Base-by-base conservation (phyloP, 1,140 invertebrate genomes). In the Leptonema lineaticorne region DNA sequence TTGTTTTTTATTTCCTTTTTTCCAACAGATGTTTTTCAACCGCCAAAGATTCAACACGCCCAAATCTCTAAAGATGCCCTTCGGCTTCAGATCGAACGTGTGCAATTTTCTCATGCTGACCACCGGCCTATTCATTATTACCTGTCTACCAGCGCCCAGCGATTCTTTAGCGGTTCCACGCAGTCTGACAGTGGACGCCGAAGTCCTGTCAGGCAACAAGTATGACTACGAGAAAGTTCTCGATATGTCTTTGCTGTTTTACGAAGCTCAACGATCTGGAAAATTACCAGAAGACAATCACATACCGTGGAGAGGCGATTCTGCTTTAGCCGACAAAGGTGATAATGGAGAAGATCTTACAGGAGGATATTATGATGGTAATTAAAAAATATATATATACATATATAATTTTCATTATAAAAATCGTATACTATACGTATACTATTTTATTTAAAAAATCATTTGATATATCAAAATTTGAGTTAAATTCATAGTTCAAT, bases 301-400 rank as follows among this genome's bases (percentile, higher is more conserved):
- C 11, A 83, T 89, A 30, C 71, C 78, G 2, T 89, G 86, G 85
- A 78, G 87, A 67, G 77, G 79, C 0, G 85, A 89, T 76, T 88
- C 87, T 0, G 86, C 83, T 4, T 74, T 88, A 7, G 68, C 79
- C 11, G 88, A 89, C 75, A 75, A 76, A 24, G 82, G 83, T 4
- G 71, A 76, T 4, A 78, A 83, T 29, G 85, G 85, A 2, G 82
- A 85, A 74, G 87, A 89, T 74, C 75, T 89, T 8, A 85, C 81
- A 11, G 88, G 88, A 46, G 88, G 88, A 50, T 89, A 88, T 77
- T 89, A 89, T 74, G 87, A 89, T 73, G 87, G 87, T 88, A 76
- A 50, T 58, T 53, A 11, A 48, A 48, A 2, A 48, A 20, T 20
- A 20, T 20, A 20, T 11, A 11, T 2, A 1, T 4, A 11, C 9